Evolutionary conservation across 1,140 invertebrate genomes (phyloP), one percentile per base, ranked within the genome.

Genomic region (Odontomachus brunneus): DNA sequence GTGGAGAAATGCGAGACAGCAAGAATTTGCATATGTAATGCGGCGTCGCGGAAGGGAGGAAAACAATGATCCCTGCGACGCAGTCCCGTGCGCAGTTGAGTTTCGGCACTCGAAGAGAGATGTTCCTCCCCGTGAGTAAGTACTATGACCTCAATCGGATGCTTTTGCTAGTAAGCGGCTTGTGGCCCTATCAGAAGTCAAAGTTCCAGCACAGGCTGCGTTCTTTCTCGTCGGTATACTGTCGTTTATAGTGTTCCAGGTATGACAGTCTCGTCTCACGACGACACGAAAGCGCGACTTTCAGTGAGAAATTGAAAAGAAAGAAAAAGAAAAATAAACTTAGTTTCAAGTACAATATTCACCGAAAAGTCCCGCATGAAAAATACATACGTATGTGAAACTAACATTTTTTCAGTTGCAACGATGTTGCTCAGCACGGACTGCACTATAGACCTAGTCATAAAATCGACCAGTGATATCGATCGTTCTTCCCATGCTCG

Each of bases 371-470:
- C 29, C 29, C 29, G 29, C 29, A 5, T 33, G 29, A 33, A 33
- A 5, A 33, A 5, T 29, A 48, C 19, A 29, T 14, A 49, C 26
- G 44, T 44, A 75, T 49, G 62, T 15, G 22, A 55, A 67, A 44
- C 1, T 78, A 15, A 66, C 53, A 67, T 78, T 78, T 55, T 78
- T 78, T 55, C 15, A 55, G 49, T 51, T 67, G 14, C n/a, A n/a
- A 33, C 12, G 15, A 44, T 22, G 11, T 53, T 78, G 3, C 53
- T 57, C 19, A 0, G 2, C 44, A 17, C 49, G 17, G 29, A 53
- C 1, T 67, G 33, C 17, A 67, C 26, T 67, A 55, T 55, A 78
- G 44, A 69, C 15, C 48, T 78, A 66, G 14, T 55, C 29, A 17
- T 2, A 19, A 78, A 55, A 67, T n/a, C n/a, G n/a, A n/a, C n/a